These are phyloP conservation scores for Linyphia triangularis DNA, from an alignment of 2,888 invertebrate genomes.

Conservation along the genomic window DNA sequence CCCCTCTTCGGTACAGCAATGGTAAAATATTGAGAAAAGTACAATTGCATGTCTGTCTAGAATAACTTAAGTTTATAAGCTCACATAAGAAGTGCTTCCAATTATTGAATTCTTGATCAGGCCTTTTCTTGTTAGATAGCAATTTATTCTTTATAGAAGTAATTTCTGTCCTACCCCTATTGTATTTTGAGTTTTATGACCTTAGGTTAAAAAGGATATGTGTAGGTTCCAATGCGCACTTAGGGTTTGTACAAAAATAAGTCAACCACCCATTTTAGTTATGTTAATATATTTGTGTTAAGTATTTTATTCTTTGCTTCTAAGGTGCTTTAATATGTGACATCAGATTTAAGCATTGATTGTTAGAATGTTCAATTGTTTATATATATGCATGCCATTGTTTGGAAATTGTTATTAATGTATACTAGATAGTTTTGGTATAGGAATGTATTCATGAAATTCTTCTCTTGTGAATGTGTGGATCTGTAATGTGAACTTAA, in stretches of 20 bases:
- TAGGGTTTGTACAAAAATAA: neutral
- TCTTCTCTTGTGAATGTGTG: neutral
- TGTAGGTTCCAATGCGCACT: conserved; percentile 1
- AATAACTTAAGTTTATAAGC: conserved; percentile 14
- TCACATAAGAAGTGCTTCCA: conserved; percentile 68
- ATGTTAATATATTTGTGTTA: too few species aligned
- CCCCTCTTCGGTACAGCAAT: too few species aligned
- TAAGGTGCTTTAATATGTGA: conserved; percentile 10
- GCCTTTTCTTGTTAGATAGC: neutral
- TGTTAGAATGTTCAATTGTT: conserved; percentile 11
- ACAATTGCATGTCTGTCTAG: conserved; percentile 7
- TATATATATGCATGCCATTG: conserved; percentile 23
- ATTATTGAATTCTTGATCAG: conserved; percentile 22
- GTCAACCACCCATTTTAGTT: too few species aligned
- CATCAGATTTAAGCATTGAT: neutral
- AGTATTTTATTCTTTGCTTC: conserved; percentile 7
- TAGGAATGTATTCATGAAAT: conserved; percentile 2
- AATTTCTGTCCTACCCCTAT: neutral
- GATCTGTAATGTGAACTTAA: neutral
- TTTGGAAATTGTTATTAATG: conserved; percentile 24
- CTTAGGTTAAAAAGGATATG: conserved; percentile 17
- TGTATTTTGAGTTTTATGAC: neutral
- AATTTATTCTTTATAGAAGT: neutral
- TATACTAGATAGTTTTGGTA: conserved; percentile 1
- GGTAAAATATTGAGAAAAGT: neutral